A percentile compares a stretch with the other conserved stretches of the same genome.
phyloP scores from a whole-genome alignment of 2,888 invertebrate genomes.

The Latrodectus hesperus region DNA sequence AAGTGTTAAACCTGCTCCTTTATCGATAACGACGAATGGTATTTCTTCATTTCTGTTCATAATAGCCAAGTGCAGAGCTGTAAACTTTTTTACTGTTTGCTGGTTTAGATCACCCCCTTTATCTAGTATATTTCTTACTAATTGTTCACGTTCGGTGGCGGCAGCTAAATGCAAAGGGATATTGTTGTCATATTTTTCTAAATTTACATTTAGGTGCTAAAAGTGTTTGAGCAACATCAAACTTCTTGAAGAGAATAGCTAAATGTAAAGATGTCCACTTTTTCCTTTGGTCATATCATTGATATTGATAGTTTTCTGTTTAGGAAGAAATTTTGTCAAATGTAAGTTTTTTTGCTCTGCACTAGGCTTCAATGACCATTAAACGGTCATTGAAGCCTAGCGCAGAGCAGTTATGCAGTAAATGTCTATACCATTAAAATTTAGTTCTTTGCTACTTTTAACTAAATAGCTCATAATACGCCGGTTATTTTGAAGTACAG shows the following conservation, averaged over 20 bases:
- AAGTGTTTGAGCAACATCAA: background rate
- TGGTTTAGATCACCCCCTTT: background rate
- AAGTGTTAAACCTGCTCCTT: too few relatives aligned
- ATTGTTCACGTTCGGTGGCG: background rate
- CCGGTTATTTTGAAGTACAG: background rate
- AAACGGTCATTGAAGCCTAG: background rate
- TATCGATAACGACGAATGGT: too few relatives aligned
- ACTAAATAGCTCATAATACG: background rate
- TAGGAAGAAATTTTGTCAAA: background rate
- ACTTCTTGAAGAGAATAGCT: background rate
- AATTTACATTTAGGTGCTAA: background rate
- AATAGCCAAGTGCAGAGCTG: background rate
- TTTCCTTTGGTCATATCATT: background rate
- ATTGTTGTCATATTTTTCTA: background rate
- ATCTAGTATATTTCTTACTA: background rate
- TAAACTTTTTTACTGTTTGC: background rate
- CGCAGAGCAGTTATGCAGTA: background rate
- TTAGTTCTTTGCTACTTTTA: background rate
- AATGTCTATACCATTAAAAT: background rate
- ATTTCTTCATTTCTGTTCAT: background rate
- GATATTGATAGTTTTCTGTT: background rate
- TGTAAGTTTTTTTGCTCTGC: background rate
- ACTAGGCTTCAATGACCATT: background rate
- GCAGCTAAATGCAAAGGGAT: background rate
- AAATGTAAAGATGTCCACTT: background rate